Conservation (phyloP, 1,140 invertebrate genomes). For the Papilio xuthus region DNA sequence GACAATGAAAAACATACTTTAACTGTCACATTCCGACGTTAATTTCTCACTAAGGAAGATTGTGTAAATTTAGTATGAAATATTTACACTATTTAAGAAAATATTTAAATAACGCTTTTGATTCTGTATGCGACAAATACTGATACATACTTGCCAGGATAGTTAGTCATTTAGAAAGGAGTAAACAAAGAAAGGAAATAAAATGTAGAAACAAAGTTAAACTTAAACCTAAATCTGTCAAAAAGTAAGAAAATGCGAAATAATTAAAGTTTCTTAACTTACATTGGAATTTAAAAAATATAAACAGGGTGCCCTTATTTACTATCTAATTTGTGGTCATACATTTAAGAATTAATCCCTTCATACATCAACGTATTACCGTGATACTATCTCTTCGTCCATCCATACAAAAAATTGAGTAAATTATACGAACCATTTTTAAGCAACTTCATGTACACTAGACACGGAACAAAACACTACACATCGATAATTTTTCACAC, state of each 20-base stretch:
- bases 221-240: too few species aligned
- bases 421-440: slow-evolving; percentile 13
- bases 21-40: not conserved
- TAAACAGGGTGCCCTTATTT: too few species aligned
- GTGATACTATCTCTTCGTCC: not conserved
- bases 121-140: too few species aligned
- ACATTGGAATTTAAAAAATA: too few species aligned
- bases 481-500: slow-evolving; percentile 3
- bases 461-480: slow-evolving; percentile 12
- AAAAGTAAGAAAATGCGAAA: too few species aligned
- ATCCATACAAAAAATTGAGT: not conserved
- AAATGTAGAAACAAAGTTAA: too few species aligned
- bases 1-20: not conserved
- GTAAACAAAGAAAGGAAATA: too few species aligned
- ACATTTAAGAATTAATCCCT: not conserved
- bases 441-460: slow-evolving; percentile 11
- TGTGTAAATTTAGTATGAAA: not conserved
- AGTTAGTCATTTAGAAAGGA: too few species aligned
- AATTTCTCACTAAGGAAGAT: not conserved
- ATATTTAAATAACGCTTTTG: too few species aligned
- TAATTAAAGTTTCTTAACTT: too few species aligned
- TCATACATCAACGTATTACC: not conserved
- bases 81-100: too few species aligned
- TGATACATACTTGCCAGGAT: too few species aligned
- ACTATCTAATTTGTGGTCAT: not conserved